Conservation (phyloP, 2,888 invertebrate genomes). For the Drosophila aldrichi region DNA sequence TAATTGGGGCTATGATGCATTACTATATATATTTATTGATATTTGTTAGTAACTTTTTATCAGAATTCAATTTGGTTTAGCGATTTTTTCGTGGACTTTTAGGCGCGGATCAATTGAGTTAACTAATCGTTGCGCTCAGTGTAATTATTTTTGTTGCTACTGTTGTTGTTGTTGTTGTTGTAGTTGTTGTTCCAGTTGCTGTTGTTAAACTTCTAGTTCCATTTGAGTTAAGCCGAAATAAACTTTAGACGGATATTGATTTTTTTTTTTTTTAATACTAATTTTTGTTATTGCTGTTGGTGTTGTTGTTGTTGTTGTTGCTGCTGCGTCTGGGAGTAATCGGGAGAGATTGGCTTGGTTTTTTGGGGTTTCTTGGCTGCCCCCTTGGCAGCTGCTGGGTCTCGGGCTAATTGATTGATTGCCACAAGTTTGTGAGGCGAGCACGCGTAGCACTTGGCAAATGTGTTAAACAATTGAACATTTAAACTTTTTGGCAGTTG, state of each 20-base stretch:
- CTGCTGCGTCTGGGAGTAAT: conserved; percentile 13
- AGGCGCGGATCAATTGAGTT: conserved; percentile 24
- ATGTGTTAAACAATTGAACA: conserved; percentile 54
- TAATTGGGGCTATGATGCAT: not conserved
- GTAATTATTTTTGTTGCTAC: conserved; percentile 13
- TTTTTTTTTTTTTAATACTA: conserved; percentile 83
- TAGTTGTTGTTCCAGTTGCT: conserved; percentile 26
- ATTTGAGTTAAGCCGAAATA: conserved; percentile 81
- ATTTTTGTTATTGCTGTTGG: conserved; percentile 15
- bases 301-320: not conserved
- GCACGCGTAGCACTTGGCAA: conserved; percentile 53
- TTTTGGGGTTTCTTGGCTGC: conserved; percentile 3
- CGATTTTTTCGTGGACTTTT: conserved; percentile 27
- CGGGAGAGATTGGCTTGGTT: conserved; percentile 6
- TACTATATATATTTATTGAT: not conserved
- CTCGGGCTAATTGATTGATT: conserved; percentile 67
- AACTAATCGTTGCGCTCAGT: conserved; percentile 16
- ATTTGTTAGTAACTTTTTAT: conserved; percentile 4
- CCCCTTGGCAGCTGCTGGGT: conserved; percentile 30
- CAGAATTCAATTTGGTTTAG: conserved; percentile 1
- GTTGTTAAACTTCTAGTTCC: conserved; percentile 49
- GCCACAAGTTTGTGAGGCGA: conserved; percentile 40
- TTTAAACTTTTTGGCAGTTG: conserved; percentile 53
- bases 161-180: conserved; percentile 23
- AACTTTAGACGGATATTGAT: conserved; percentile 86